Base-by-base conservation (phyloP, 1,140 invertebrate genomes). In the Drosophila pectinifera region DNA sequence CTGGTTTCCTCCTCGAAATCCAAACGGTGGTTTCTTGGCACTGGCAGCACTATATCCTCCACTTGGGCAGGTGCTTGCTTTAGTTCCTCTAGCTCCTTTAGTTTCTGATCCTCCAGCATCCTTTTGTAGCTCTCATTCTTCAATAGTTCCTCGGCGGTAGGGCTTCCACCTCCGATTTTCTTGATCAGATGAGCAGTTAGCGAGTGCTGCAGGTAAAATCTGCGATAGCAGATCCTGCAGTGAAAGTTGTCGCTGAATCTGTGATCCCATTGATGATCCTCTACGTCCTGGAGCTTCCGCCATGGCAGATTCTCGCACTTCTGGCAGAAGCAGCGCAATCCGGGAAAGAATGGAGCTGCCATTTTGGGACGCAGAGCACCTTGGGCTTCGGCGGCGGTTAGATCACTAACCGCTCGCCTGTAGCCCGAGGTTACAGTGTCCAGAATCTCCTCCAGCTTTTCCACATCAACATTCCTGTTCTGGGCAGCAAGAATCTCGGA, bases 341-440 rank as follows among this genome's bases (percentile, higher is more conserved):
- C 77, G 0, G 56, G 16, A 14, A 31, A 28, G 16, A 0, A 11
- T 1, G 16, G 8, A n/a, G 61, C 49, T 8, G 41, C 42, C 2
- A 18, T 34, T 8, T 39, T 34, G 16, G 77, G 61, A 1, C 61
- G 45, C 0, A 79, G 36, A 1, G 45, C 77, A 36, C 54, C 39
- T 0, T 43, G 41, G 0, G 75, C 58, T 39, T 62, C 45, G 2
- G 5, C 2, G 0, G 3, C 22, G 1, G 10, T 5, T 1, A 68
- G 31, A 5, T 24, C 13, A 5, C 49, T 18, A 6, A 79, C 10
- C 0, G 77, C 56, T 3, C 76, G 56, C 13, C 76, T 53, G 14
- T 79, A 79, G 13, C 76, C 77, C 0, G 76, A 28, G 20, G 68
- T 79, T 8, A 79, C 39, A 5, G 76, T 80, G 6, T 68, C 77